A percentile compares a stretch with the other conserved stretches of the same genome.
These are phyloP conservation scores for Erynnis tages DNA, from an alignment of 2,888 invertebrate species.

Conservation along the genomic window DNA sequence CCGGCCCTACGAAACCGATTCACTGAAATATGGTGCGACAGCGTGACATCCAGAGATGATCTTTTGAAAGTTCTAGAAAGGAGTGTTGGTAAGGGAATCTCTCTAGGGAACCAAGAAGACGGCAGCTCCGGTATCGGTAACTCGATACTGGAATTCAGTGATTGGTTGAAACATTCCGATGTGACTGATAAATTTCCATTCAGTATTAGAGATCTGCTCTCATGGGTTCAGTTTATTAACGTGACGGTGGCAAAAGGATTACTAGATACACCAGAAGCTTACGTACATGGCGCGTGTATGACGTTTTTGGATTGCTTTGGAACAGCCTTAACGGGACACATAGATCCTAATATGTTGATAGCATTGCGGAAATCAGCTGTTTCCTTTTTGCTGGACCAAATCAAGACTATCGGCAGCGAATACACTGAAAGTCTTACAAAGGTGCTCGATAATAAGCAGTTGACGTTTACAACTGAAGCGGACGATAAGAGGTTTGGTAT, in stretches of 20 bases:
- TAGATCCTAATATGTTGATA: conserved; percentile 78
- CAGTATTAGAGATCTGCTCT: conserved; percentile 94
- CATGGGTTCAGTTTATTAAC: conserved; percentile 96
- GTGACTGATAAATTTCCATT: conserved; percentile 90
- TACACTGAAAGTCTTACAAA: conserved; percentile 51
- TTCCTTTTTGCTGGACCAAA: conserved; percentile 79
- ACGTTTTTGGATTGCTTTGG: conserved; percentile 96
- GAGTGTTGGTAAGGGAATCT: conserved; percentile 84
- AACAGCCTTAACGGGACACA: conserved; percentile 88
- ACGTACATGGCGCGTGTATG: conserved; percentile 94
- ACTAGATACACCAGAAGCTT: conserved; percentile 83
- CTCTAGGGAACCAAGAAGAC: conserved; percentile 76
- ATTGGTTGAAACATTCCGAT: conserved; percentile 87
- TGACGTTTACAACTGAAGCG: conserved; percentile 56
- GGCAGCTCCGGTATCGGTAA: conserved; percentile 83
- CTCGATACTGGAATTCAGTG: conserved; percentile 89
- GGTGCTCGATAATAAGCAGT: conserved; percentile 57
- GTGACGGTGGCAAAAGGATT: conserved; percentile 66
- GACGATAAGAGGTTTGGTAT: conserved; percentile 84
- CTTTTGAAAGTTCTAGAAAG: conserved; percentile 90
- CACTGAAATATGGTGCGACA: conserved; percentile 99
- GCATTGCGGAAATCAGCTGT: conserved; percentile 77
- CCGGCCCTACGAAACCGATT: conserved; percentile 98
- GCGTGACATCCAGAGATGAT: conserved; percentile 87
- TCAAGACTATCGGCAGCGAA: conserved; percentile 62